Evolutionary conservation across 1,140 invertebrate species (phyloP), one percentile per base, ranked within the genome.

Genomic region (Drosophila paulistorum): DNA sequence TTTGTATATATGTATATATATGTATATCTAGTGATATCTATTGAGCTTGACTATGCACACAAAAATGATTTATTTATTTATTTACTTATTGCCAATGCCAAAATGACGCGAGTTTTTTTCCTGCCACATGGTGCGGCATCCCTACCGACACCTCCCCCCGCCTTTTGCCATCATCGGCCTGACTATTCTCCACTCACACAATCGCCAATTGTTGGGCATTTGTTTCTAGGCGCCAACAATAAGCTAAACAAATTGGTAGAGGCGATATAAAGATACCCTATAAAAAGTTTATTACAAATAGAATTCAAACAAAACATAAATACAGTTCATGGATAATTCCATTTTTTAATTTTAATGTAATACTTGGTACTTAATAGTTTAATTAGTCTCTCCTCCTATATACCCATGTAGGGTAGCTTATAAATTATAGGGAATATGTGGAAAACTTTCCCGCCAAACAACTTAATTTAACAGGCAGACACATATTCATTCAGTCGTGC

Each of bases 21-120:
- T 61, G 17, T 70, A 68, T 73, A 79, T 83, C 66, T 69, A 70
- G 69, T 71, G 68, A 67, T 83, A 65, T 62, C 39, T 77, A 77
- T 73, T 70, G 63, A 67, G 65, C 60, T 37, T 62, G 75, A 59
- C 79, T 78, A 65, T 81, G 68, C 59, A 86, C 72, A 81, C 76
- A 76, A 67, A 77, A 79, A 89, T 87, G 83, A 87, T 87, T 87
- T 87, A 87, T 87, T 87, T 87, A 87, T 87, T 87, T 87, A 89
- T 87, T 87, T 87, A 81, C 71, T 80, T 84, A 80, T 83, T 84
- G 81, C 69, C 73, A 82, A 86, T 79, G 79, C 75, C 75, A 87
- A 74, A 65, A 74, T 87, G 79, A 76, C 77, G 77, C 66, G 74
- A 75, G 75, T 30, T 30, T 60, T 60, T 63, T 26, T 72, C 61